These are phyloP conservation scores for Myripristis jacobus DNA, from an alignment of 2,797 vertebrate species.

Conservation along the genomic window DNA sequence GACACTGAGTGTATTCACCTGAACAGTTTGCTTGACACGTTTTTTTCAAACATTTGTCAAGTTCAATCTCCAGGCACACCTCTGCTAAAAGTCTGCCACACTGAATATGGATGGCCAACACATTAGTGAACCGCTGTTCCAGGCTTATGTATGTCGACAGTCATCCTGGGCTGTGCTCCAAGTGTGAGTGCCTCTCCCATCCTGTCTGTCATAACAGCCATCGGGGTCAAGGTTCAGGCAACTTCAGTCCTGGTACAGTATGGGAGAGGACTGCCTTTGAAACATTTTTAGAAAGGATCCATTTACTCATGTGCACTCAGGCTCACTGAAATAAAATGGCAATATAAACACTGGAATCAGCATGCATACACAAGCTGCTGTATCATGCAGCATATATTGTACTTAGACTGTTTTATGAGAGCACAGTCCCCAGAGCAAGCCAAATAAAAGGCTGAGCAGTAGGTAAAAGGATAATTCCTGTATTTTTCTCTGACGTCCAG, in stretches of 20 bases:
- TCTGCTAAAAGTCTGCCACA: neutral
- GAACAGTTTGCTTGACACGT: conserved; percentile 5
- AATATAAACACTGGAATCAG: conserved; percentile 17
- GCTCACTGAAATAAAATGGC: conserved; percentile 8
- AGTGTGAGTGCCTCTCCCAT: conserved; percentile 1
- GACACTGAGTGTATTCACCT: neutral
- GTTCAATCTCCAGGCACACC: conserved; percentile 9
- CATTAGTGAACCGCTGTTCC: neutral
- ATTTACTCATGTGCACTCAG: conserved; percentile 35
- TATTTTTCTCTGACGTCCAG: conserved; percentile 40
- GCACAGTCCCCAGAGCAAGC: neutral
- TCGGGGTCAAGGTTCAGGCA: conserved; percentile 5
- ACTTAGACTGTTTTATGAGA: conserved; percentile 8
- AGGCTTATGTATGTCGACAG: neutral
- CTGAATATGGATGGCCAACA: neutral
- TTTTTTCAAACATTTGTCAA: conserved; percentile 18
- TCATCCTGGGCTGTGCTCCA: conserved; percentile 14
- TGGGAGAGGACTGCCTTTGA: conserved; percentile 7
- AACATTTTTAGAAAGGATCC: conserved; percentile 19
- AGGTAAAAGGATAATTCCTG: conserved; percentile 35
- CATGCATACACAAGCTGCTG: conserved; percentile 13
- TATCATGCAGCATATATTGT: neutral
- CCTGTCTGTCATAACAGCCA: conserved; percentile 8
- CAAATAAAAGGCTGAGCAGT: conserved; percentile 11
- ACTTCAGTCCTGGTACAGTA: conserved; percentile 2